These are phyloP conservation scores for Geococcyx californianus DNA, from an alignment of 2,113 vertebrate species.

Conservation along the genomic window DNA sequence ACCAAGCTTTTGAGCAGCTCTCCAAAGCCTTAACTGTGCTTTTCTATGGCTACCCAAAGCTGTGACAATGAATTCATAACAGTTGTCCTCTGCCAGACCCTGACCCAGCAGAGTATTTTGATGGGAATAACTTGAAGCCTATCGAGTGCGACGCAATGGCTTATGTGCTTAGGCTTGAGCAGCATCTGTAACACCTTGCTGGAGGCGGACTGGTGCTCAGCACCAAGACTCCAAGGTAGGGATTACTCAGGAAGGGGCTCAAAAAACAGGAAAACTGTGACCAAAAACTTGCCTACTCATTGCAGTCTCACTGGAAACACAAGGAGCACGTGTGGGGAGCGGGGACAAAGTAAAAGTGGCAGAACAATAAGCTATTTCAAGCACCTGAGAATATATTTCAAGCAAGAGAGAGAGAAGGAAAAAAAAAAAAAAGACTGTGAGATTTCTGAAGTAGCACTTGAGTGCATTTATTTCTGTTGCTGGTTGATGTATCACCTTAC, in stretches of 20 bases:
- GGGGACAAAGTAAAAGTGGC: not conserved
- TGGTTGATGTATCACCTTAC: constrained; percentile 59
- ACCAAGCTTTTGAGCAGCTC: not conserved
- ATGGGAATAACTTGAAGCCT: not conserved
- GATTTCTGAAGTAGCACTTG: constrained; percentile 51
- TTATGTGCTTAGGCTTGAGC: rapidly evolving
- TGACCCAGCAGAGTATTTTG: not conserved
- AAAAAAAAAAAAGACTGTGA: not conserved
- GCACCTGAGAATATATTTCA: constrained; percentile 23
- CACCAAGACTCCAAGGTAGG: not conserved
- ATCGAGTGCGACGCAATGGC: rapidly evolving
- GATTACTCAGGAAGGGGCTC: not conserved
- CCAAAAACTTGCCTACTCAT: not conserved
- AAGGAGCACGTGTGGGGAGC: not conserved
- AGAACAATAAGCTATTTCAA: not conserved
- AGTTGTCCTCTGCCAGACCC: not conserved
- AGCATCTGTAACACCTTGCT: not conserved
- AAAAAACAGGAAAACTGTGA: not conserved
- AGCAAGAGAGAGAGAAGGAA: not conserved
- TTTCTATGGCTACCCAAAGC: not conserved
- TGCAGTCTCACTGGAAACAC: not conserved
- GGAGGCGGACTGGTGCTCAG: not conserved
- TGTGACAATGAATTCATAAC: not conserved
- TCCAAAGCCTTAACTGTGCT: not conserved
- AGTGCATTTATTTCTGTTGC: constrained; percentile 8